These are phyloP conservation scores for Nemoura dubitans DNA, from an alignment of 2,888 invertebrate genomes.

Conservation along the genomic window DNA sequence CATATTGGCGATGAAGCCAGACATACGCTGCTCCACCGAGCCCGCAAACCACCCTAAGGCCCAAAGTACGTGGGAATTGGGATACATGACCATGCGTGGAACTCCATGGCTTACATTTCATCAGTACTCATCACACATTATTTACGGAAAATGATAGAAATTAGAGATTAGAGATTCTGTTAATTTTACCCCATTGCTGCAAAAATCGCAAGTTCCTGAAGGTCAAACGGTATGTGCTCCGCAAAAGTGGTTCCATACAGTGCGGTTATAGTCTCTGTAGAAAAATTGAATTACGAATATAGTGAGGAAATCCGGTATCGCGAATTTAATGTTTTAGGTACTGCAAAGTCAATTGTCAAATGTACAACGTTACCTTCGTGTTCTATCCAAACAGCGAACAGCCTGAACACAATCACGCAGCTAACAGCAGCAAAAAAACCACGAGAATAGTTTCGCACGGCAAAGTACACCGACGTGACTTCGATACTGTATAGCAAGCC, in stretches of 20 bases:
- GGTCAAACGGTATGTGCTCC: constrained; percentile 96
- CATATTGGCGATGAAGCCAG: constrained; percentile 90
- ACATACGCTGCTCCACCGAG: constrained; percentile 91
- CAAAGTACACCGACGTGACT: constrained; percentile 98
- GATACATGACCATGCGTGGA: too few species aligned
- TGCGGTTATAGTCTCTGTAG: constrained; percentile 90
- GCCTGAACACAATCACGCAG: constrained; percentile 93
- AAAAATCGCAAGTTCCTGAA: constrained; percentile 94
- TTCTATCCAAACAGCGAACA: constrained; percentile 94
- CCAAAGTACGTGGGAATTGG: constrained; percentile 37
- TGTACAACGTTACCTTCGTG: constrained; percentile 66
- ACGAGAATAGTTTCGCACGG: constrained; percentile 97
- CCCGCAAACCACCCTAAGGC: constrained; percentile 79
- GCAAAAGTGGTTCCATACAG: constrained; percentile 92
- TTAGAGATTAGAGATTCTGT: too few species aligned
- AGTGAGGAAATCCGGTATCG: neutral
- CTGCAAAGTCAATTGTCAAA: neutral
- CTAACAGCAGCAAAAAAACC: constrained; percentile 98
- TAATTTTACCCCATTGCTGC: constrained; percentile 83
- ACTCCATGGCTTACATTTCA: neutral
- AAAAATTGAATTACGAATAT: constrained; percentile 44
- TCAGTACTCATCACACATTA: neutral
- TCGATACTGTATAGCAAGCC: constrained; percentile 98
- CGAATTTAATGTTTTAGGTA: neutral
- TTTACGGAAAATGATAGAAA: neutral